Conservation (phyloP, 1,140 invertebrate species). For the Bilobella aurantiaca region DNA sequence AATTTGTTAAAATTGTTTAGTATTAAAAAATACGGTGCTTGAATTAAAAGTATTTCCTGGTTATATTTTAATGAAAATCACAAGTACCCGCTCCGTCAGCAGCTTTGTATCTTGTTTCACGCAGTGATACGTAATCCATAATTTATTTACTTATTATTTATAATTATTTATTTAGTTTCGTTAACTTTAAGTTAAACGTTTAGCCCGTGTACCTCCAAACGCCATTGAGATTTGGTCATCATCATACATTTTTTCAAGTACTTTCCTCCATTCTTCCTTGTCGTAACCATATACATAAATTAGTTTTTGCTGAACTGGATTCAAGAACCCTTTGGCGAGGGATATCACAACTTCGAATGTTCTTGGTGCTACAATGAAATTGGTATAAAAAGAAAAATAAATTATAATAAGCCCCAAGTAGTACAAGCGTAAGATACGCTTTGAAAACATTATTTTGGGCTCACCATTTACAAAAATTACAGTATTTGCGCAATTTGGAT, state of each 20-base stretch:
- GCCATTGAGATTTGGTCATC: neutral
- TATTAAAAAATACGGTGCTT: no score
- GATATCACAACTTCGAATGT: neutral
- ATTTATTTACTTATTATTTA: no score
- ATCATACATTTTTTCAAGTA: neutral
- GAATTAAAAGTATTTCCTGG: no score
- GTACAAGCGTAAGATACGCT: neutral
- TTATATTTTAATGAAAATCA: no score
- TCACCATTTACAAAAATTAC: neutral
- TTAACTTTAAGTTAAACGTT: neutral
- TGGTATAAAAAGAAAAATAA: neutral
- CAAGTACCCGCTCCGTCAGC: no score
- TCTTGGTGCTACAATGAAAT: neutral
- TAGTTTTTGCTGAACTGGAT: neutral
- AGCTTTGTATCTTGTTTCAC: no score
- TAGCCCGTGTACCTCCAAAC: neutral
- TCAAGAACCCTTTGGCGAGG: neutral
- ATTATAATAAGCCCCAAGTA: neutral
- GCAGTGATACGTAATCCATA: no score
- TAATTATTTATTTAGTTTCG: no score
- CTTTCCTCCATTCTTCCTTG: neutral
- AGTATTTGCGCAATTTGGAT: neutral
- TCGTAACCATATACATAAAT: neutral
- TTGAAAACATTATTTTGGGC: neutral
- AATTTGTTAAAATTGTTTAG: no score